A percentile compares a stretch with the other conserved stretches of the same genome.
Evolutionary conservation across 1,140 invertebrate species (phyloP).

Genomic region (Pissodes strobi): DNA sequence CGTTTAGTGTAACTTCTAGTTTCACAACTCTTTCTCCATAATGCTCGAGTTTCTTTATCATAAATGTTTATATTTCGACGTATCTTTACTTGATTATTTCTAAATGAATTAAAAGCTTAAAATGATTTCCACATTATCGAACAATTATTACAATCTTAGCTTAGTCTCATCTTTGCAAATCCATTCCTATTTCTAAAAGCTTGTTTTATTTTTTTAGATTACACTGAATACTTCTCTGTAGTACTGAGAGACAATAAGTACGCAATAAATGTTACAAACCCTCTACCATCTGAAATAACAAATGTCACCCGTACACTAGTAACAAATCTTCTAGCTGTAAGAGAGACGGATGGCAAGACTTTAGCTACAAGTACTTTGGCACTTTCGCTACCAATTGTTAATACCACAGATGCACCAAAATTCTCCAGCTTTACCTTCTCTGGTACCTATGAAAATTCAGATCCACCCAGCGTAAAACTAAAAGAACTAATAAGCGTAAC

Average conservation of each 20-base stretch:
- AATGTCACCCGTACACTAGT: constrained; percentile 2
- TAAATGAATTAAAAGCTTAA: too few relatives aligned
- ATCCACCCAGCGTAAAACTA: background rate
- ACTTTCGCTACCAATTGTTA: constrained; percentile 13
- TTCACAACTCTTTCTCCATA: too few relatives aligned
- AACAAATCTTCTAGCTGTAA: constrained; percentile 9
- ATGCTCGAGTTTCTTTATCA: too few relatives aligned
- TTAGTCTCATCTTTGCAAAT: too few relatives aligned
- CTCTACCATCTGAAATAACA: constrained; percentile 10
- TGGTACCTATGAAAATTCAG: constrained; percentile 14
- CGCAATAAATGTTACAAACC: background rate
- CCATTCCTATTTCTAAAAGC: background rate
- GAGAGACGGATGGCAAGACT: constrained; percentile 1
- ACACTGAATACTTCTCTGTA: constrained; percentile 16
- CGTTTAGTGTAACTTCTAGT: too few relatives aligned
- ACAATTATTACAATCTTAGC: too few relatives aligned
- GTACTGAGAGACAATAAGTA: background rate
- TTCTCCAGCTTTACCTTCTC: constrained; percentile 18
- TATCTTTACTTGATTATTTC: too few relatives aligned
- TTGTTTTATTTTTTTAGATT: constrained; percentile 25
- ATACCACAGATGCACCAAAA: constrained; percentile 9
- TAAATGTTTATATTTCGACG: too few relatives aligned
- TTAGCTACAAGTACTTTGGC: constrained; percentile 26
- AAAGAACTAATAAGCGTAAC: background rate
- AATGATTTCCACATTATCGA: too few relatives aligned